phyloP scores from a whole-genome alignment of 2,113 vertebrate genomes.

The Nesospiza acunhae region DNA sequence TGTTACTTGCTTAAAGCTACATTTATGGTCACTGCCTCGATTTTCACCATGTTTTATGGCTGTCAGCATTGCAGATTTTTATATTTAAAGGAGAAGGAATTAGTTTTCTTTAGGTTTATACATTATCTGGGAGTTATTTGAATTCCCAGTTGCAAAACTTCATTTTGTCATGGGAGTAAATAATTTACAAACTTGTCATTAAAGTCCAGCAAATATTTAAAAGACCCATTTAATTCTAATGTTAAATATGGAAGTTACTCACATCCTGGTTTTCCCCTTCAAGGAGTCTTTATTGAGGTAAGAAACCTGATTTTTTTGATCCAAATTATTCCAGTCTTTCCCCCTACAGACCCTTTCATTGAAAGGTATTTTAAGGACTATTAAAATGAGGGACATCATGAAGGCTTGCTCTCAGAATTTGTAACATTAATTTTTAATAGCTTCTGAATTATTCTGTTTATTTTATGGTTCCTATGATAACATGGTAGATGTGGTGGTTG shows the following conservation, averaged over 20 bases:
- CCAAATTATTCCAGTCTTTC: not conserved
- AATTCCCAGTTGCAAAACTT: not conserved
- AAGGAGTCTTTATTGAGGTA: not conserved
- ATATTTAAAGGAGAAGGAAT: not conserved
- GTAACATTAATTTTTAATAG: conserved; percentile 49
- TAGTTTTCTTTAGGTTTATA: not conserved
- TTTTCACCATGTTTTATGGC: not conserved
- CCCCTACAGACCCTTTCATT: not conserved
- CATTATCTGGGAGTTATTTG: not conserved
- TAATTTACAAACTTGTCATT: not conserved
- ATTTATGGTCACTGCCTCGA: not conserved
- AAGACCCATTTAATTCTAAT: not conserved
- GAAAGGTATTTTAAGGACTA: conserved; percentile 17
- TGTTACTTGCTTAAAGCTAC: not conserved
- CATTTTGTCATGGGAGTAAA: not conserved
- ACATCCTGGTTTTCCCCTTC: not conserved
- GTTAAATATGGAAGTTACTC: not conserved
- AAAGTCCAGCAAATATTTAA: not conserved
- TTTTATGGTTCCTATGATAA: conserved; percentile 30
- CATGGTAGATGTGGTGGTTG: not conserved
- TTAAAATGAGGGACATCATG: conserved; percentile 26
- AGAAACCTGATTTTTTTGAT: not conserved
- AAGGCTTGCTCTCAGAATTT: conserved; percentile 36
- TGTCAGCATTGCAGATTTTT: not conserved
- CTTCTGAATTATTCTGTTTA: conserved; percentile 69